Conservation (phyloP, 2,113 vertebrate genomes). For the Aptenodytes patagonicus region DNA sequence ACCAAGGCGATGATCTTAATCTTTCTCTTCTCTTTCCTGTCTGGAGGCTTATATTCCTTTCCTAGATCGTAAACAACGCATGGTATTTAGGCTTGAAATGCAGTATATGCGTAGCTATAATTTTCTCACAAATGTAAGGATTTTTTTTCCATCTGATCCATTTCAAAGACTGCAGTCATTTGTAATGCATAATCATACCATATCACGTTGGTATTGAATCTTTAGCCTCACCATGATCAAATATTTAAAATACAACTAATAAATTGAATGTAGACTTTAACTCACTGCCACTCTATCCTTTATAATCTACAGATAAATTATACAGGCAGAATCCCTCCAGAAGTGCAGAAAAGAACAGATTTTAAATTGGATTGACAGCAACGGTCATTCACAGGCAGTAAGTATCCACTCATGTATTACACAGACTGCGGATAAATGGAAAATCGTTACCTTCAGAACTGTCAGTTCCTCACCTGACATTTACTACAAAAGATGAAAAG, state of each 20-base stretch:
- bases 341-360: background rate
- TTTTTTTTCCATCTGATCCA: background rate
- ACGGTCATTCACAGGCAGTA: background rate
- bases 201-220: background rate
- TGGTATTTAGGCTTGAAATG: background rate
- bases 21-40: background rate
- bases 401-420: background rate
- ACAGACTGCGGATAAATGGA: background rate
- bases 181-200: background rate
- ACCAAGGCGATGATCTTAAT: background rate
- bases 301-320: background rate
- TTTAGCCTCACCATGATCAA: background rate
- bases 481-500: constrained; percentile 13
- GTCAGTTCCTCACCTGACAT: constrained; percentile 32
- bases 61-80: background rate
- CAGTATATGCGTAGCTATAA: background rate
- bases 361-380: constrained; percentile 1
- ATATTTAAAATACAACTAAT: background rate
- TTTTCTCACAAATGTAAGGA: background rate
- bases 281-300: background rate
- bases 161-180: background rate
- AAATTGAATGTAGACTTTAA: background rate
- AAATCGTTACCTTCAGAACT: constrained; percentile 15
- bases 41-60: background rate
- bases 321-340: background rate